Conservation (phyloP, 2,797 vertebrate species). For the Megaceryle alcyon region DNA sequence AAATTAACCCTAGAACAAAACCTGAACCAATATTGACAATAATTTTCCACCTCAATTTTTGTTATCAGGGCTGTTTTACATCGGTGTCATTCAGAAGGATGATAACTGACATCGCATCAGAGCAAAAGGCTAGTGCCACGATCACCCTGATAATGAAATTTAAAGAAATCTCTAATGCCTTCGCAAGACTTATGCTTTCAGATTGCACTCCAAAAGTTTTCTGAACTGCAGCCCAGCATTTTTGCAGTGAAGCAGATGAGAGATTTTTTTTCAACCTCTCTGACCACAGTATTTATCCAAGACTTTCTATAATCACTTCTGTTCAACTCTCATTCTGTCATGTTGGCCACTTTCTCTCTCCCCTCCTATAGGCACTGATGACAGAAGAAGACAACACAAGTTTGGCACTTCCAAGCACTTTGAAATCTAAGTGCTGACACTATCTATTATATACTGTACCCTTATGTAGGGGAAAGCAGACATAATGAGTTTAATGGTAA, state of each 20-base stretch:
- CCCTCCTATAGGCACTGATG: conserved; percentile 28
- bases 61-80: background rate
- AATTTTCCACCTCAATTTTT: background rate
- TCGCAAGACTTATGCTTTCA: background rate
- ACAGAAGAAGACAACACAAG: conserved; percentile 54
- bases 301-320: conserved; percentile 41
- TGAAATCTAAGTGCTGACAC: conserved; percentile 24
- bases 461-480: conserved; percentile 38
- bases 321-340: conserved; percentile 6
- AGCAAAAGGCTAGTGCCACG: accelerated
- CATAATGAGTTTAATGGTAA: background rate
- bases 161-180: background rate
- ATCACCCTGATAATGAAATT: background rate
- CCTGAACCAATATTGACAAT: background rate
- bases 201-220: background rate
- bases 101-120: accelerated
- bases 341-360: conserved; percentile 32
- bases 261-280: conserved; percentile 25
- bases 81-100: background rate
- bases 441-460: background rate
- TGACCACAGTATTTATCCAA: conserved; percentile 23
- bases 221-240: conserved; percentile 8
- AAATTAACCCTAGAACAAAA: background rate
- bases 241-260: conserved; percentile 35
- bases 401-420: background rate